These are phyloP conservation scores for Fratercula arctica DNA, from an alignment of 2,797 vertebrate species.

Conservation along the genomic window DNA sequence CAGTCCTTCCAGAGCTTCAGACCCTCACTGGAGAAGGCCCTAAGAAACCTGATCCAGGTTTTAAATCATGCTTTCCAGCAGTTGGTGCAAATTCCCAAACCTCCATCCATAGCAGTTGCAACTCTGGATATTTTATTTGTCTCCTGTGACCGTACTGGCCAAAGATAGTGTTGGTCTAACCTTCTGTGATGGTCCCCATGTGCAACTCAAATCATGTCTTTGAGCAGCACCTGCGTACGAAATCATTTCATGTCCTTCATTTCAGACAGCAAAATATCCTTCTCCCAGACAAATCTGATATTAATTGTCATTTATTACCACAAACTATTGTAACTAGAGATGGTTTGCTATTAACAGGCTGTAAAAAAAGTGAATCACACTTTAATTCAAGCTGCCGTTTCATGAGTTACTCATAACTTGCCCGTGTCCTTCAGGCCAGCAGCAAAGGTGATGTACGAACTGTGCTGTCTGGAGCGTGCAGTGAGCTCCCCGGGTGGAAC, in stretches of 20 bases:
- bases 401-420: neutral
- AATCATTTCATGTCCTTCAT: neutral
- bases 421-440: neutral
- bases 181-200: neutral
- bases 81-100: neutral
- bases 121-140: neutral
- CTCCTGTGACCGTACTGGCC: neutral
- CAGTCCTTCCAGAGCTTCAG: neutral
- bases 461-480: neutral
- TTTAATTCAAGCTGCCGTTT: constrained; percentile 11
- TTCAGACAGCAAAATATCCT: constrained; percentile 2
- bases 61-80: neutral
- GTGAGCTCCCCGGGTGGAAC: neutral
- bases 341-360: neutral
- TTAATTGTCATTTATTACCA: constrained; percentile 22
- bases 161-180: neutral
- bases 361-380: neutral
- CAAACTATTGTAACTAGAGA: constrained; percentile 24
- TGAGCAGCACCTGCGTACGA: neutral
- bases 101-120: neutral
- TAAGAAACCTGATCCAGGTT: neutral
- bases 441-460: neutral
- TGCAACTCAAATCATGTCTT: neutral
- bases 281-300: constrained; percentile 24
- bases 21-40: neutral